Base-by-base conservation (phyloP, 1,140 invertebrate genomes). In the Lucilia cuprina region DNA sequence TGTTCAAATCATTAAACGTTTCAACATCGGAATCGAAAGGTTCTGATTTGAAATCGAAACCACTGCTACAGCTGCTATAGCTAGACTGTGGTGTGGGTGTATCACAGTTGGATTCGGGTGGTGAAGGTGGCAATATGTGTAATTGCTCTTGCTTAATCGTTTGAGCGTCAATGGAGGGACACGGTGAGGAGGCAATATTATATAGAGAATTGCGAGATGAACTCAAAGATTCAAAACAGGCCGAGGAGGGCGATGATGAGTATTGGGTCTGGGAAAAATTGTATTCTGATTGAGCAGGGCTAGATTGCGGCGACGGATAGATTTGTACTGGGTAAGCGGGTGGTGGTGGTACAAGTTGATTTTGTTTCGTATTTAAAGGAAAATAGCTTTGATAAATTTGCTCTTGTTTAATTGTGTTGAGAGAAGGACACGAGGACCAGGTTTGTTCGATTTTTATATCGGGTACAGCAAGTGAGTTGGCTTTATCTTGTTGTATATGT, bases 71-170 rank as follows among this genome's bases (percentile, higher is more conserved):
- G 21, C 77, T 80, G 85, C 78, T 80, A 70, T 70, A 21, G 10
- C 17, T 21, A 9, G 88, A 89, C 12, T 88, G 85, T 9, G 90
- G 90, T 25, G 90, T 91, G 9, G 90, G 90, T 4, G 90, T 89
- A 84, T 91, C 90, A 80, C 89, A 90, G 74, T 88, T 91, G 82
- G 90, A 91, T 75, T 91, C 90, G 2, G 90, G 90, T n/a, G 90
- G 90, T 10, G 90, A 91, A 19, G 90, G 90, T 17, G 90, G 90
- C 84, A 91, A 83, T 14, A 89, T 90, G 82, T 90, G 88, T 65
- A 90, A 85, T 50, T 80, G 77, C 85, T 91, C 90, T 86, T 91
- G 90, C 74, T 91, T 91, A 30, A 89, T 90, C 86, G 86, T 49
- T 35, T 47, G 47, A 10, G 86, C 86, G 74, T 91, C 90, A 84